These are phyloP conservation scores for Apeira syringaria DNA, from an alignment of 2,888 invertebrate species.

Conservation along the genomic window DNA sequence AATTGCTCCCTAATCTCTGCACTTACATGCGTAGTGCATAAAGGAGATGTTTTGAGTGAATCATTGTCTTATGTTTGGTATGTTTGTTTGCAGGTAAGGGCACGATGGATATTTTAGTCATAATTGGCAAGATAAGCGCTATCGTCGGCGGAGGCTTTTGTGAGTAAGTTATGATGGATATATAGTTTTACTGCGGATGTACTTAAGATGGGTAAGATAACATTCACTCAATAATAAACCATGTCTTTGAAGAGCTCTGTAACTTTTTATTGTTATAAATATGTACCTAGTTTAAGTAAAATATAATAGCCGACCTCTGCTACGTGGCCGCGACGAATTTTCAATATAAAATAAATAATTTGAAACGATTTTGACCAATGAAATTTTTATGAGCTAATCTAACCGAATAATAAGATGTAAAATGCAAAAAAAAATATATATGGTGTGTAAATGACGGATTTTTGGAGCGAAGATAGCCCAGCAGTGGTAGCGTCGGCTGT, in stretches of 20 bases:
- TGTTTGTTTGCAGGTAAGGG: conserved; percentile 9
- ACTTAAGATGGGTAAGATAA: conserved; percentile 1
- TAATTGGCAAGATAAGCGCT: conserved; percentile 12
- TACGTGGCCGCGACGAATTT: too few species aligned
- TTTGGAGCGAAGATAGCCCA: too few species aligned
- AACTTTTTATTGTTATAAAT: too few species aligned
- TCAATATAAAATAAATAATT: too few species aligned
- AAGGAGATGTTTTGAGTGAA: background rate
- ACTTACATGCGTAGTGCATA: background rate
- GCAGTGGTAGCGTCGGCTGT: too few species aligned
- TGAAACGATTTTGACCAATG: too few species aligned
- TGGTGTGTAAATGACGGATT: too few species aligned
- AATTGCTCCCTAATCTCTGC: background rate
- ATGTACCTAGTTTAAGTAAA: too few species aligned
- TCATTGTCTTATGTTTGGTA: conserved; percentile 1
- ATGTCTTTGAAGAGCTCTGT: background rate
- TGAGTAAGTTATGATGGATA: conserved; percentile 6
- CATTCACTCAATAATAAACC: background rate
- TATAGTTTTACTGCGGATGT: background rate
- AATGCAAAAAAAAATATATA: too few species aligned
- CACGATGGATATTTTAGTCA: conserved; percentile 3
- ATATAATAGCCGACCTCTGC: too few species aligned
- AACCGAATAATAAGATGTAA: too few species aligned
- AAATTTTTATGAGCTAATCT: too few species aligned
- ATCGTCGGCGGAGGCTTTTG: conserved; percentile 10